Evolutionary conservation across 2,113 vertebrate species (phyloP), one percentile per base, ranked within the genome.

Genomic region (Neogale vison): DNA sequence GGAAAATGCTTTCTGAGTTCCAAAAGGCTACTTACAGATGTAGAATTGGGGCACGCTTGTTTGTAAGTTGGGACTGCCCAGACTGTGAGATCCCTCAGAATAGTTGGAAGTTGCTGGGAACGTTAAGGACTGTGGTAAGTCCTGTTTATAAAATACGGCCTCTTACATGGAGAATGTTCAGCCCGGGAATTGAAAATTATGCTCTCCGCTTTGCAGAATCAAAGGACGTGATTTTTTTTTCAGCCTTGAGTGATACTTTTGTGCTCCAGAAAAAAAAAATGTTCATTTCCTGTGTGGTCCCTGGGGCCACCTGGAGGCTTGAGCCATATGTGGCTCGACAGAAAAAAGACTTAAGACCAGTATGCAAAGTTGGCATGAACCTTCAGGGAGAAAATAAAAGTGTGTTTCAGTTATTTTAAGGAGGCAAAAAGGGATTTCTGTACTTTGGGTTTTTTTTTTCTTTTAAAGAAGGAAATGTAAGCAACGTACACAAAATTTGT

Each of bases 401-500:
- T 14, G 17, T 21, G 4, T 61, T 67, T 55, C 34, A 36, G n/a
- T 81, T 77, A n/a, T 59, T 90, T 80, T 91, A 79, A 91, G 72
- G 39, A 82, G 52, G 42, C 59, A 55, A 14, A 47, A n/a, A 36
- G 29, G 67, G 47, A 67, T 90, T 89, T 89, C 20, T 55, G 63
- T 34, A 31, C 31, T 89, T 76, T 74, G 63, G 29, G 3, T 20
- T 42, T 80, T n/a, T 42, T 42, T 50, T 23, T 52, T 93, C 59
- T 91, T 83, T 88, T 88, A 21, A 42, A 74, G 63, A 93, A 74
- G 85, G 55, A 91, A 71, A 23, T 63, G 18, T 55, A 95, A 96
- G 71, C 45, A 69, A 92, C 81, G 24, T 29, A 82, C 85, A 69
- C 6, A n/a, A 13, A 45, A 74, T 86, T 82, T 88, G 63, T 83